Evolutionary conservation across 2,113 vertebrate genomes (phyloP).

Genomic region (Myanophis thanlyinensis): DNA sequence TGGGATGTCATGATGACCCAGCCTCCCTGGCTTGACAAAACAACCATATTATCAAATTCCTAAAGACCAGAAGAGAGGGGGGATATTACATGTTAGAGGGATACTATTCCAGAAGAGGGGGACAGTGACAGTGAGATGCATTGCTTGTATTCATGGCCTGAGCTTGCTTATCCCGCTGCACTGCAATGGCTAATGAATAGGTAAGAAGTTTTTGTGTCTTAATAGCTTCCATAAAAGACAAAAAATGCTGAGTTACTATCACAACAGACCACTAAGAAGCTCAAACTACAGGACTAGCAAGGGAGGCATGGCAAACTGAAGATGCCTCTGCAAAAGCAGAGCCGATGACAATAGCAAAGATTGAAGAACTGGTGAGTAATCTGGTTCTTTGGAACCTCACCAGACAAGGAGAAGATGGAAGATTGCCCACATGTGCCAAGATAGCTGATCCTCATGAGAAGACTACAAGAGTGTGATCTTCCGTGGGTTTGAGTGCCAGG

Average conservation of each 20-base stretch:
- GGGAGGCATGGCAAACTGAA: neutral
- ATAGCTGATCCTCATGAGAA: neutral
- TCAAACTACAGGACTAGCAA: neutral
- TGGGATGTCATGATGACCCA: neutral
- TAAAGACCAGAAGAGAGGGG: neutral
- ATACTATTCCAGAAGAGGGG: neutral
- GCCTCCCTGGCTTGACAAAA: neutral
- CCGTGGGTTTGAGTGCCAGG: neutral
- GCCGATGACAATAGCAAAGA: neutral
- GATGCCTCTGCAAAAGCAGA: neutral
- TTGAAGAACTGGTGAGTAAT: neutral
- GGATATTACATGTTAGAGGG: neutral
- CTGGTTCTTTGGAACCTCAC: neutral
- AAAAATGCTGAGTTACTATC: constrained; percentile 2
- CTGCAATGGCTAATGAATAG: neutral
- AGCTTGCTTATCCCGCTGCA: neutral
- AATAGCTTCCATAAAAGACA: neutral
- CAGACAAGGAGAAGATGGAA: neutral
- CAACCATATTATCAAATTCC: neutral
- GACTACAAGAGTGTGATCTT: neutral
- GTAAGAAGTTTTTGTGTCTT: neutral
- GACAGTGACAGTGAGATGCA: neutral
- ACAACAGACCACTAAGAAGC: neutral
- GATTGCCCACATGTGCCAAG: neutral
- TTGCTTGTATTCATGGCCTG: neutral